These are phyloP conservation scores for Chironex yamaguchii DNA, from an alignment of 30 jellyfish, hydroid and myxozoan genomes.

Conservation along the genomic window DNA sequence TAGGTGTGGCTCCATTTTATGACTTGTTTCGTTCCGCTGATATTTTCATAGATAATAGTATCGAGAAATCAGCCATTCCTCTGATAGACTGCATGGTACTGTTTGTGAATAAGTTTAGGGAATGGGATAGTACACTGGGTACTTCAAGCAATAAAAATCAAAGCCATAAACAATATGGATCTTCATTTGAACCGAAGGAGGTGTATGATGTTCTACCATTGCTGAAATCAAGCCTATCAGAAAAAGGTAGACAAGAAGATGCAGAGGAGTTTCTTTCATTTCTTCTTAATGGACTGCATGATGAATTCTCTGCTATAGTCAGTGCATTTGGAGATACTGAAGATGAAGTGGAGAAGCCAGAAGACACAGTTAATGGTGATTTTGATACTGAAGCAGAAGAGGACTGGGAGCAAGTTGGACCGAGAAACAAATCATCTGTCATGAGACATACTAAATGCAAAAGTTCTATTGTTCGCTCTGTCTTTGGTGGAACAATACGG, in stretches of 20 bases:
- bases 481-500: constrained; percentile 93
- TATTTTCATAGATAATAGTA: constrained; percentile 54
- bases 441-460: constrained; percentile 68
- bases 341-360: constrained; percentile 5
- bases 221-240: constrained; percentile 87
- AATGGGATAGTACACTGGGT: not conserved
- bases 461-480: constrained; percentile 64
- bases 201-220: constrained; percentile 90
- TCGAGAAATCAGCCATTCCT: constrained; percentile 76
- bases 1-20: constrained; percentile 81
- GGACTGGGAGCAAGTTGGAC: constrained; percentile 99
- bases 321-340: constrained; percentile 23
- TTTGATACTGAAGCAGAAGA: constrained; percentile 47
- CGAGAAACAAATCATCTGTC: constrained; percentile 81
- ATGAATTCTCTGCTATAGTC: constrained; percentile 78
- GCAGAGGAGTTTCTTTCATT: constrained; percentile 96
- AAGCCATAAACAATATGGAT: constrained; percentile 81
- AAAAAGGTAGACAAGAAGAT: constrained; percentile 99
- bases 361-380: constrained; percentile 18
- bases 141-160: constrained; percentile 57
- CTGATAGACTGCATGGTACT: constrained; percentile 93
- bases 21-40: constrained; percentile 72
- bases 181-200: constrained; percentile 89
- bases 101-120: not conserved
- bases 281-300: constrained; percentile 93